A percentile compares a stretch with the other conserved stretches of the same genome.
These are phyloP conservation scores for Pocillopora verrucosa DNA, from an alignment of 64 coral and sea anemone genomes.

Conservation along the genomic window DNA sequence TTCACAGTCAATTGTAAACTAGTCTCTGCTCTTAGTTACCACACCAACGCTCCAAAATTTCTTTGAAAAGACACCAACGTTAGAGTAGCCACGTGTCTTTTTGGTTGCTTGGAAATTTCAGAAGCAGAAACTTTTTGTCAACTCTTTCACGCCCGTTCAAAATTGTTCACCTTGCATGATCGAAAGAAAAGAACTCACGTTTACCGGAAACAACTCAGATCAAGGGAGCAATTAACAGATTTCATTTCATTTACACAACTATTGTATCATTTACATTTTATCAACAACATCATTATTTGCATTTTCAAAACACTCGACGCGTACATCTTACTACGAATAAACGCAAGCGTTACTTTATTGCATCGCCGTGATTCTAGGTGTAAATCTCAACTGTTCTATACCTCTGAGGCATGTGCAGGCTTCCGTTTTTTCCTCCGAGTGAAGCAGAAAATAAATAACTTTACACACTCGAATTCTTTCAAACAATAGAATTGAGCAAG, in stretches of 20 bases:
- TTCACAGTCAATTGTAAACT: too few species aligned
- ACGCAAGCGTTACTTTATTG: not conserved
- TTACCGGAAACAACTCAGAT: not conserved
- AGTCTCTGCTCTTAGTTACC: too few species aligned
- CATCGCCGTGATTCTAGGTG: too few species aligned
- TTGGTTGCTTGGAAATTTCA: too few species aligned
- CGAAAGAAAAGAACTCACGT: not conserved
- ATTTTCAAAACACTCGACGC: not conserved
- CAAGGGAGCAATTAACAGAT: constrained; percentile 10
- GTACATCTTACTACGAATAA: not conserved
- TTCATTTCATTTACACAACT: not conserved
- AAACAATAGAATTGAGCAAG: not conserved
- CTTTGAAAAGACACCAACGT: too few species aligned
- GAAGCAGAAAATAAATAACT: not conserved
- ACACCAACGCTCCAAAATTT: too few species aligned
- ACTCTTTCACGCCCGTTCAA: too few species aligned
- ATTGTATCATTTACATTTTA: not conserved
- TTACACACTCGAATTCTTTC: not conserved
- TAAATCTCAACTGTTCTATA: too few species aligned
- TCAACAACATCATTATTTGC: constrained; percentile 15
- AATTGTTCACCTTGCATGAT: not conserved
- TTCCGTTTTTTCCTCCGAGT: not conserved
- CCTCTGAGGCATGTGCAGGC: too few species aligned
- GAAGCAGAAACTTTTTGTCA: too few species aligned
- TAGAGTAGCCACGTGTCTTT: too few species aligned